Percentiles rank a stretch among this genome's conserved stretches.
phyloP scores from a whole-genome alignment of 2,888 invertebrate species.

The Monochamus alternatus region DNA sequence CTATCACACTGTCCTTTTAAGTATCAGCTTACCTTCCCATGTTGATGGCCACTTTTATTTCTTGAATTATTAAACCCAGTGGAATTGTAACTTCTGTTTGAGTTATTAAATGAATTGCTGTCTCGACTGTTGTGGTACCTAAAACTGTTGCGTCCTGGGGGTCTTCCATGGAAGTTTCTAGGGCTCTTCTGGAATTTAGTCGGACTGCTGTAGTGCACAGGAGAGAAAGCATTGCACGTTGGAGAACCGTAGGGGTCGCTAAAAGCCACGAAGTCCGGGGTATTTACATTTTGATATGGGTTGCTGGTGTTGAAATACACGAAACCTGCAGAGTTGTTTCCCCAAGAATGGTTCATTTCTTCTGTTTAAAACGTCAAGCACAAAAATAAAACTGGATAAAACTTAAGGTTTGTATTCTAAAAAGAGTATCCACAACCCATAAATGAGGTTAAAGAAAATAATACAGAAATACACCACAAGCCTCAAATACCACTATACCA shows the following conservation, averaged over 20 bases:
- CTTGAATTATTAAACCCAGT: constrained; percentile 34
- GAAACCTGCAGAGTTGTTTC: constrained; percentile 45
- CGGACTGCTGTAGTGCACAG: constrained; percentile 42
- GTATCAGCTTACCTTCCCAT: constrained; percentile 32
- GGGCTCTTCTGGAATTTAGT: constrained; percentile 43
- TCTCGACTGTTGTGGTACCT: constrained; percentile 36
- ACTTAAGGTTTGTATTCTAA: neutral
- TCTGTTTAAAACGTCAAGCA: neutral
- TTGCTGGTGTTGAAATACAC: constrained; percentile 46
- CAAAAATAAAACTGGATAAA: constrained; percentile 29
- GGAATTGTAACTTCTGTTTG: constrained; percentile 39
- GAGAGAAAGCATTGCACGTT: constrained; percentile 31
- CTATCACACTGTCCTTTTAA: no score
- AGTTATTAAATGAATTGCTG: constrained; percentile 37
- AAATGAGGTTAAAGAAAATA: constrained; percentile 27
- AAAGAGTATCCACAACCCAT: constrained; percentile 16
- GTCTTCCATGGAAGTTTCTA: constrained; percentile 38
- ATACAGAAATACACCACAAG: neutral
- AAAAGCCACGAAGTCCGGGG: constrained; percentile 47
- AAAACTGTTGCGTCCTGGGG: constrained; percentile 26
- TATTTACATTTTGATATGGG: constrained; percentile 32
- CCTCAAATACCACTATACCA: neutral
- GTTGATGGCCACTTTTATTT: constrained; percentile 34
- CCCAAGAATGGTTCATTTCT: constrained; percentile 45
- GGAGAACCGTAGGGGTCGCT: constrained; percentile 32